Percentiles rank a stretch among this genome's conserved stretches.
Evolutionary conservation across 2,797 vertebrate species (phyloP).

Genomic region (Ptychadena robeensis): DNA sequence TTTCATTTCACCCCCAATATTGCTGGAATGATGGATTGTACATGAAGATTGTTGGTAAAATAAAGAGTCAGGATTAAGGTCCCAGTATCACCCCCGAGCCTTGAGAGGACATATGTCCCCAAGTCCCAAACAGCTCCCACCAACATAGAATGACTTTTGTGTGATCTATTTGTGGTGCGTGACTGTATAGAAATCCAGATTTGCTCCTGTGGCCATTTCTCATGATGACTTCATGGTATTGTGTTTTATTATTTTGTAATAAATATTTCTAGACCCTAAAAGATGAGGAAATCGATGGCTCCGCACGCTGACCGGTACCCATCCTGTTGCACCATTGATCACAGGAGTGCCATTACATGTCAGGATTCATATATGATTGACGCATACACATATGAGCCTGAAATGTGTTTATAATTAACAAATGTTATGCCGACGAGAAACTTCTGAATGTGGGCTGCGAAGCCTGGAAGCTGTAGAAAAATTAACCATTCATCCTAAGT

Average conservation of each 20-base stretch:
- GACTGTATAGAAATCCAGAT: neutral
- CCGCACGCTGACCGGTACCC: neutral
- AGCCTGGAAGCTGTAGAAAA: constrained; percentile 16
- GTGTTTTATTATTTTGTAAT: neutral
- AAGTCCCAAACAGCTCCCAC: neutral
- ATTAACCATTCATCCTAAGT: constrained; percentile 41
- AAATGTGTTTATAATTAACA: neutral
- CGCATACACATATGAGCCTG: neutral
- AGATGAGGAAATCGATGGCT: neutral
- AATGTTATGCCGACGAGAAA: neutral
- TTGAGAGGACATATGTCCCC: neutral
- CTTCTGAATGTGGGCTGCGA: constrained; percentile 5
- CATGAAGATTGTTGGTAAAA: too few species aligned
- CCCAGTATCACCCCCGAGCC: too few species aligned
- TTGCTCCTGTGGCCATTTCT: neutral
- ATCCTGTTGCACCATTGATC: constrained; percentile 21
- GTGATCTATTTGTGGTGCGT: neutral
- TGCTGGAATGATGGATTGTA: too few species aligned
- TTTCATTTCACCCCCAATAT: too few species aligned
- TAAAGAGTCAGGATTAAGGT: too few species aligned
- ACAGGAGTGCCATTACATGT: neutral
- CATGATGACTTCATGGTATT: neutral
- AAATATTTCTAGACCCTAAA: neutral
- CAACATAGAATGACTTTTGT: neutral
- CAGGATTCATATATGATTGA: neutral